These are phyloP conservation scores for Empis livida DNA, from an alignment of 2,888 invertebrate genomes.

Conservation along the genomic window DNA sequence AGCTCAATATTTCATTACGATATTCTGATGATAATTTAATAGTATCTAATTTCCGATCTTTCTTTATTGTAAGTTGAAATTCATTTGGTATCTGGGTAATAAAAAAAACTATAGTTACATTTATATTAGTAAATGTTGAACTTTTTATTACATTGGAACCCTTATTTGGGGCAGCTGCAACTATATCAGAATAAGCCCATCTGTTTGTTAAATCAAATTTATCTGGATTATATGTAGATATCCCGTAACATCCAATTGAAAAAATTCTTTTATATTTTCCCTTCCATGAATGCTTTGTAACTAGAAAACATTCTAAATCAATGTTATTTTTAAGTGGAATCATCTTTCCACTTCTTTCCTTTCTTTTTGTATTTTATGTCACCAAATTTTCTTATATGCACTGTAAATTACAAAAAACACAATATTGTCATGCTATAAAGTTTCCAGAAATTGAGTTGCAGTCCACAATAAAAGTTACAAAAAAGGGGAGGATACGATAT, in stretches of 20 bases:
- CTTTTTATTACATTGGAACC: constrained; percentile 32
- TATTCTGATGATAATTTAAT: constrained; percentile 97
- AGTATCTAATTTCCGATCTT: constrained; percentile 79
- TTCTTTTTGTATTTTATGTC: not conserved
- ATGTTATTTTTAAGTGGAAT: constrained; percentile 61
- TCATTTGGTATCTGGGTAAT: constrained; percentile 43
- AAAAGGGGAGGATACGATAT: not conserved
- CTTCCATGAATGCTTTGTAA: constrained; percentile 98
- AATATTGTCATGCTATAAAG: too few species aligned
- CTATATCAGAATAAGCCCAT: constrained; percentile 74
- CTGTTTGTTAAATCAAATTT: constrained; percentile 86
- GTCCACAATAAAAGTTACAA: not conserved
- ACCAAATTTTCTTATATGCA: not conserved
- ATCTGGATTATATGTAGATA: constrained; percentile 94
- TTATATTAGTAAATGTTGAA: not conserved
- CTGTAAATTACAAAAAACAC: not conserved
- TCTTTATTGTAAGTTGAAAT: constrained; percentile 73
- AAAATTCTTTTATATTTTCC: constrained; percentile 98
- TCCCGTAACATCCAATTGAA: constrained; percentile 87
- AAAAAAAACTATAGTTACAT: not conserved
- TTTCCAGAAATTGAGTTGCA: too few species aligned
- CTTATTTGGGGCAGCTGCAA: constrained; percentile 52
- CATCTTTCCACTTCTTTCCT: constrained; percentile 16
- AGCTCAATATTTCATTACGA: constrained; percentile 80
- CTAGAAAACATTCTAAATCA: constrained; percentile 92